These are phyloP conservation scores for Cyclophora albipunctata DNA, from an alignment of 2,888 invertebrate species.

Conservation along the genomic window DNA sequence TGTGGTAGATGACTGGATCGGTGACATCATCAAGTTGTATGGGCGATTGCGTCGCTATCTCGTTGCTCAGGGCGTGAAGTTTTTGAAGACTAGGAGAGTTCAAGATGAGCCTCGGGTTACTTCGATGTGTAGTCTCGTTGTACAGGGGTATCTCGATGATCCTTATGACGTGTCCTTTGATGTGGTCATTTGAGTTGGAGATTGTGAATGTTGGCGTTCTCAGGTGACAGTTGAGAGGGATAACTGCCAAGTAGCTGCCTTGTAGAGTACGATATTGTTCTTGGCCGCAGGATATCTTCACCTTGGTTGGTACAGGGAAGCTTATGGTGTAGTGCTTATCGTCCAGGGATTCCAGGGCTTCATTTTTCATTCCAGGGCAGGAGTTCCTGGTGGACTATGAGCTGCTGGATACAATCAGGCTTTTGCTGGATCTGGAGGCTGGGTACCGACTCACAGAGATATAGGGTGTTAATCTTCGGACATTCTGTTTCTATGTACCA, in stretches of 20 bases:
- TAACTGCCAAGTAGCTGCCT: constrained; percentile 4
- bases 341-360: constrained; percentile 11
- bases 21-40: background rate
- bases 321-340: constrained; percentile 14
- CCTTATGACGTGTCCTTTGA: constrained; percentile 1
- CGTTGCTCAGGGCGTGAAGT: constrained; percentile 2
- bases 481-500: constrained; percentile 18
- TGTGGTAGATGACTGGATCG: constrained; percentile 6
- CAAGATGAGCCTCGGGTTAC: background rate
- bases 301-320: constrained; percentile 12
- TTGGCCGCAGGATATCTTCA: constrained; percentile 11
- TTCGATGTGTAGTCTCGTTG: background rate
- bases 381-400: constrained; percentile 4
- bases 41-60: constrained; percentile 2
- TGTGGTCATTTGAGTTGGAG: constrained; percentile 4
- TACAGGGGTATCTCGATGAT: background rate
- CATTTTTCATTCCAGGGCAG: background rate
- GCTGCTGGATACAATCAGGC: constrained; percentile 5
- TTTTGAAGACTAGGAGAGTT: constrained; percentile 5
- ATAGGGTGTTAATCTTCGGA: constrained; percentile 10
- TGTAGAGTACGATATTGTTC: constrained; percentile 7
- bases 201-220: background rate
- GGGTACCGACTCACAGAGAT: constrained; percentile 12
- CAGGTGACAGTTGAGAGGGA: constrained; percentile 6
- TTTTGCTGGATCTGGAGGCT: constrained; percentile 1